Evolutionary conservation across 2,888 invertebrate genomes (phyloP).

Genomic region (Tholera decimalis): DNA sequence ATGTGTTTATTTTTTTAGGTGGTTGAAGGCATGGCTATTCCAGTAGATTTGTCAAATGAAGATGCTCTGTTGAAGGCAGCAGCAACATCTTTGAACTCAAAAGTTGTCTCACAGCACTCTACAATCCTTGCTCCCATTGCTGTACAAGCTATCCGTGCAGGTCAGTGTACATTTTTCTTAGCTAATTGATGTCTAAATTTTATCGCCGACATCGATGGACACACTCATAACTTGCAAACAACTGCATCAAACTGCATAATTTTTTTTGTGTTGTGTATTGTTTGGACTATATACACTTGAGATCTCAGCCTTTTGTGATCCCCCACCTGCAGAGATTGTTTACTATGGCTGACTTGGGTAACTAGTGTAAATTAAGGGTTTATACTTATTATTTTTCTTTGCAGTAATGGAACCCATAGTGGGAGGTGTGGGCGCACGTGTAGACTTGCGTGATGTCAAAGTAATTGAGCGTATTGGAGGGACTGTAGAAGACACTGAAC

Average conservation of each 20-base stretch:
- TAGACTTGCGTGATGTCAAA: conserved; percentile 98
- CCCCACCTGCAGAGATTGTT: too few species aligned
- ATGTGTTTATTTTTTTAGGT: conserved; percentile 82
- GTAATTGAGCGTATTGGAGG: conserved; percentile 99
- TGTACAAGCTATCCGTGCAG: conserved; percentile 98
- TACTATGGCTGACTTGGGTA: too few species aligned
- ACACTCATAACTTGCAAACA: too few species aligned
- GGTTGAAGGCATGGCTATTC: conserved; percentile 95
- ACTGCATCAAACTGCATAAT: too few species aligned
- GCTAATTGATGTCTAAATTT: too few species aligned
- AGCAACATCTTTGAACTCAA: conserved; percentile 99
- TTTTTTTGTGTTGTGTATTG: too few species aligned
- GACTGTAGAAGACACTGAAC: conserved; percentile 99
- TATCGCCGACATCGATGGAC: too few species aligned
- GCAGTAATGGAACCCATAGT: conserved; percentile 90
- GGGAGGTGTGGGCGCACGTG: conserved; percentile 93
- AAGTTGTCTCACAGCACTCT: conserved; percentile 99
- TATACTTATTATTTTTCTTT: conserved; percentile 33
- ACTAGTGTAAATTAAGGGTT: too few species aligned
- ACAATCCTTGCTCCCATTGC: conserved; percentile 98
- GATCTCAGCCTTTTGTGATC: too few species aligned
- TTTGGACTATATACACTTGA: too few species aligned
- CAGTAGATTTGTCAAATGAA: conserved; percentile 96
- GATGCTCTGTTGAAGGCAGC: conserved; percentile 98
- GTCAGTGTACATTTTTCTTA: too few species aligned